Conservation (phyloP, 2,888 invertebrate genomes). For the Smittia sp. region DNA sequence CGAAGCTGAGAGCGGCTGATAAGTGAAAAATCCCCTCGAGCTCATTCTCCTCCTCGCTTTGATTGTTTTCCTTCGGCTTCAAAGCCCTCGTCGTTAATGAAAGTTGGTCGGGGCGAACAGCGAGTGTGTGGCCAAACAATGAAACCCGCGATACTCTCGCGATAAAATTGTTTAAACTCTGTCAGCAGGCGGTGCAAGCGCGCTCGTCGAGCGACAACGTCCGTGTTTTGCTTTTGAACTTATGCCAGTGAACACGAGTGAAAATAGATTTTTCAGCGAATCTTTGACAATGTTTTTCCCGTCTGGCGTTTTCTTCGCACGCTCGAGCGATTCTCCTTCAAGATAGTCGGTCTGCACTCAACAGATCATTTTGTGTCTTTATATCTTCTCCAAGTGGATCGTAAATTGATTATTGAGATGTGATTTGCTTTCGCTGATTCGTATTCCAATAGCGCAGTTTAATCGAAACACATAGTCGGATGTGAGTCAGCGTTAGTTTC, state of each 20-base stretch:
- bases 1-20: no score
- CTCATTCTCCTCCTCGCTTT: no score
- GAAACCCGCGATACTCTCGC: neutral
- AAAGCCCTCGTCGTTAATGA: no score
- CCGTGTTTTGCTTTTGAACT: conserved; percentile 23
- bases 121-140: neutral
- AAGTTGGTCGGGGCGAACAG: neutral
- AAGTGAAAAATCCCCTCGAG: no score
- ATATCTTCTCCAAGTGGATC: no score
- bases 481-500: no score
- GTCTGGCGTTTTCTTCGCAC: neutral
- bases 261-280: conserved; percentile 34
- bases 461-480: no score
- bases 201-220: neutral
- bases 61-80: no score
- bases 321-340: neutral
- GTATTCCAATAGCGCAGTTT: no score
- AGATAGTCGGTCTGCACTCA: neutral
- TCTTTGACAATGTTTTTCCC: neutral
- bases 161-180: neutral
- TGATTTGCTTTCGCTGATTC: no score
- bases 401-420: no score
- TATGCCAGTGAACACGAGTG: conserved; percentile 7
- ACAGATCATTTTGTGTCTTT: no score
- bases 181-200: neutral